Conservation (phyloP, 2,113 vertebrate species). For the Archilochus colubris region DNA sequence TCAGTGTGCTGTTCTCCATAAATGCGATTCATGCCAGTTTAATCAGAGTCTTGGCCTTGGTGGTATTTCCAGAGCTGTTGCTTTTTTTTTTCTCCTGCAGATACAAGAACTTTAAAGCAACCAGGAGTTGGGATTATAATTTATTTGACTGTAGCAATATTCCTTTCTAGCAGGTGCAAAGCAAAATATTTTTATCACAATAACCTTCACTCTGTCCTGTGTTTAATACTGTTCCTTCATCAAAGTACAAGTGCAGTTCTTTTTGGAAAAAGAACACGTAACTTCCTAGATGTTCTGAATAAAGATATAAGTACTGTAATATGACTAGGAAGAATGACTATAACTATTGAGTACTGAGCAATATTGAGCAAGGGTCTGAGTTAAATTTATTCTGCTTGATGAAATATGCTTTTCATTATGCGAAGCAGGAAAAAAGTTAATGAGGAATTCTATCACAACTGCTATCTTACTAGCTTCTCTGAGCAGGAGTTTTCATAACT, state of each 20-base stretch:
- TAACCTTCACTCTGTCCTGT: not conserved
- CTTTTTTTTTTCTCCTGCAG: not conserved
- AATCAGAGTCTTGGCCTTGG: not conserved
- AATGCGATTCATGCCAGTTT: not conserved
- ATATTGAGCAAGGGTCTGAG: not conserved
- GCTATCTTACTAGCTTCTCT: not conserved
- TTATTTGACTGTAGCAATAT: not conserved
- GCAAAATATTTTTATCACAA: not conserved
- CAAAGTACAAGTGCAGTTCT: accelerated
- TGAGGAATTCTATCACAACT: not conserved
- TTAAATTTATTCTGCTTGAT: not conserved
- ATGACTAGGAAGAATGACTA: not conserved
- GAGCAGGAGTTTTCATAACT: not conserved
- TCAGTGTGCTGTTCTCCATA: not conserved
- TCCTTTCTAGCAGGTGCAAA: not conserved
- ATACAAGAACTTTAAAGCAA: not conserved
- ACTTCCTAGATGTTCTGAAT: not conserved
- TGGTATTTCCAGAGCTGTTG: not conserved
- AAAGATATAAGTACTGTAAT: not conserved
- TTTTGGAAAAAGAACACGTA: not conserved
- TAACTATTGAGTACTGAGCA: not conserved
- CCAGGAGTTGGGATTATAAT: not conserved
- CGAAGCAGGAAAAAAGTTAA: not conserved
- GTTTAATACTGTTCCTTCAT: not conserved
- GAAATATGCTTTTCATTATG: not conserved